Conservation (phyloP, 2,888 invertebrate species). For the Drosophila pseudotakahashii region DNA sequence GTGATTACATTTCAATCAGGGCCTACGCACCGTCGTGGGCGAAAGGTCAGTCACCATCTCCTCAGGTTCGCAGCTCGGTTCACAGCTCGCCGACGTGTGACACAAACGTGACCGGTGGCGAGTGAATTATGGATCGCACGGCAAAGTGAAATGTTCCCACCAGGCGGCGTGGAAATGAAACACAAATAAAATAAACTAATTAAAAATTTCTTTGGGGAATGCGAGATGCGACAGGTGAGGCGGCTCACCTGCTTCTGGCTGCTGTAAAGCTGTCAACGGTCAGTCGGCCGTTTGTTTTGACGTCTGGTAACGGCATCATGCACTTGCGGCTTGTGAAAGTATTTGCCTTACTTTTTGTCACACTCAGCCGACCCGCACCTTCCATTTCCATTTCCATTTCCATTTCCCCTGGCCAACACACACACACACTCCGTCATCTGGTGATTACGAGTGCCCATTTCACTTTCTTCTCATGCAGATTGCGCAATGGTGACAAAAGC, state of each 20-base stretch:
- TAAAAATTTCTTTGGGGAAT: constrained; percentile 51
- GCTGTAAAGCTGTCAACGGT: constrained; percentile 31
- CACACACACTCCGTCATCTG: constrained; percentile 1
- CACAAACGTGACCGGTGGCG: constrained; percentile 25
- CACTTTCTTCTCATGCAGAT: constrained; percentile 65
- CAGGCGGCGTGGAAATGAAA: constrained; percentile 17
- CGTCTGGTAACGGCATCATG: constrained; percentile 44
- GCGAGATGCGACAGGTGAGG: constrained; percentile 22
- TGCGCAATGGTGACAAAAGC: constrained; percentile 51
- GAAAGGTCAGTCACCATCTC: constrained; percentile 29
- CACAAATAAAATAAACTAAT: constrained; percentile 55
- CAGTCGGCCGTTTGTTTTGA: constrained; percentile 33
- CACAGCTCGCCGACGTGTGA: constrained; percentile 20
- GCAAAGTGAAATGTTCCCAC: constrained; percentile 63
- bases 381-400: neutral
- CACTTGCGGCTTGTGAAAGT: constrained; percentile 63
- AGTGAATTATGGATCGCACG: constrained; percentile 40
- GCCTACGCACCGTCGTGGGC: constrained; percentile 1
- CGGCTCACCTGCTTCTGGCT: constrained; percentile 10
- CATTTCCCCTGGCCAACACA: neutral
- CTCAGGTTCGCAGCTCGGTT: constrained; percentile 7
- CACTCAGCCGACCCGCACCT: constrained; percentile 10
- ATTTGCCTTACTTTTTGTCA: constrained; percentile 56
- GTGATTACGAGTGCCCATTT: constrained; percentile 49
- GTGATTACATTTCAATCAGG: constrained; percentile 35